Evolutionary conservation across 2,888 invertebrate species (phyloP).

Genomic region (Vesta saturnalis): DNA sequence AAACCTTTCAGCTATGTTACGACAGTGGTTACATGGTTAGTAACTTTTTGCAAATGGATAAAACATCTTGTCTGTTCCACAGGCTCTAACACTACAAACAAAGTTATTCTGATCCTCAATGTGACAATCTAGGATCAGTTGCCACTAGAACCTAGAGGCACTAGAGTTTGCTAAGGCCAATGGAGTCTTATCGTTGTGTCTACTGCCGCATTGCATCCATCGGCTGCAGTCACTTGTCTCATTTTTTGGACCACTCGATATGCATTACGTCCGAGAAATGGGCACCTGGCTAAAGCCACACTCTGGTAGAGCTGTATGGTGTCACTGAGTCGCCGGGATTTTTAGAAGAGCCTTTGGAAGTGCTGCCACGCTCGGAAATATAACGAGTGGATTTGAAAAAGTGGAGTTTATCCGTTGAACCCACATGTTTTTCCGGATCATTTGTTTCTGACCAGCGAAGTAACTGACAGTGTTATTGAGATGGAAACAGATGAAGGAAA

Average conservation of each 20-base stretch:
- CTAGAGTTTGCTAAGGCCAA: conserved; percentile 23
- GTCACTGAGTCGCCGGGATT: conserved; percentile 9
- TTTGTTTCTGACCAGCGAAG: conserved; percentile 27
- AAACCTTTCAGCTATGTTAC: too few species aligned
- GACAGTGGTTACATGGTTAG: conserved; percentile 17
- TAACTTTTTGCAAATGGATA: too few species aligned
- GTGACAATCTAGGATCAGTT: conserved; percentile 50
- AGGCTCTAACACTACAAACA: too few species aligned
- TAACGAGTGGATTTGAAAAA: conserved; percentile 13
- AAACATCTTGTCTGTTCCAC: too few species aligned
- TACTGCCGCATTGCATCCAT: conserved; percentile 56
- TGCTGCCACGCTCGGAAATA: conserved; percentile 15
- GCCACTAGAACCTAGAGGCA: conserved; percentile 20
- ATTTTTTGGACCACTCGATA: too few species aligned
- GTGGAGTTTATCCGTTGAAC: conserved; percentile 25
- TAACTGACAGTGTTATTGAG: too few species aligned
- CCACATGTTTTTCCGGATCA: conserved; percentile 28
- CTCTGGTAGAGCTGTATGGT: conserved; percentile 16
- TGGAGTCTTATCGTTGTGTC: conserved; percentile 51
- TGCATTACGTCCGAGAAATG: too few species aligned
- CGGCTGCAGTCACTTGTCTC: too few species aligned
- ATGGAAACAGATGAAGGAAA: background rate
- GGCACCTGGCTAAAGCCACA: conserved; percentile 16
- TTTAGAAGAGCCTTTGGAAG: conserved; percentile 19
- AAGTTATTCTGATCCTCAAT: conserved; percentile 50